Evolutionary conservation across 2,888 invertebrate species (phyloP), one percentile per base, ranked within the genome.

Genomic region (Drymonia ruficornis): DNA sequence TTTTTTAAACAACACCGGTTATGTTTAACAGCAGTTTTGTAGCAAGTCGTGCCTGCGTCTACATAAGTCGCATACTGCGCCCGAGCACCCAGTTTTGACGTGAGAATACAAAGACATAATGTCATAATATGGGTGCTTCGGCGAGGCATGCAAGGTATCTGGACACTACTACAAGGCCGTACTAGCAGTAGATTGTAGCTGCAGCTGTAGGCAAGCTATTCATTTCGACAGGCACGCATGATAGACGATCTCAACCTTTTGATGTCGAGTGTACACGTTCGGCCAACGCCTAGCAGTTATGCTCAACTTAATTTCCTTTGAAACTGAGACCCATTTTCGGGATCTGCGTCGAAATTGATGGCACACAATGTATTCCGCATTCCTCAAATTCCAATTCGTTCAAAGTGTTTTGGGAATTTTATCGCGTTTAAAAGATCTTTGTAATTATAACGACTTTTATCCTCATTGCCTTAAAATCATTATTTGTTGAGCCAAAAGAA

Each of bases 341-440:
- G 34, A 23, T 47, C 47, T 34, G 52, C 49, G 34, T 56, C 52
- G 47, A 49, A 49, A 38, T 36, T 50, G 40, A 56, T 52, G 42
- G 46, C 46, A 43, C 42, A 36, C 47, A 42, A 45, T 31, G 38
- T 49, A 40, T 49, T 47, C 50, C 42, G 18, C 46, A 56, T 52
- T 56, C 52, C 47, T 18, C 2, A 3, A 29, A 55, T 49, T 31
- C 49, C 51, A 55, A 55, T 52, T 49, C 51, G 13, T 55, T 23
- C 38, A 45, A 55, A 31, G 38, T 55, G 47, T 52, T 34, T 29
- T 42, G n/a, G 38, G 18, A 49, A 19, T 51, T 49, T 49, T 51
- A 43, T 49, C 43, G 36, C 15, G 29, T 43, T 19, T n/a, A 36
- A 6, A 36, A 36, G n/a, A n/a, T 36, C 36, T 36, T 36, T 36